Evolutionary conservation across 2,888 invertebrate genomes (phyloP).

Genomic region (Hybos culiciformis): DNA sequence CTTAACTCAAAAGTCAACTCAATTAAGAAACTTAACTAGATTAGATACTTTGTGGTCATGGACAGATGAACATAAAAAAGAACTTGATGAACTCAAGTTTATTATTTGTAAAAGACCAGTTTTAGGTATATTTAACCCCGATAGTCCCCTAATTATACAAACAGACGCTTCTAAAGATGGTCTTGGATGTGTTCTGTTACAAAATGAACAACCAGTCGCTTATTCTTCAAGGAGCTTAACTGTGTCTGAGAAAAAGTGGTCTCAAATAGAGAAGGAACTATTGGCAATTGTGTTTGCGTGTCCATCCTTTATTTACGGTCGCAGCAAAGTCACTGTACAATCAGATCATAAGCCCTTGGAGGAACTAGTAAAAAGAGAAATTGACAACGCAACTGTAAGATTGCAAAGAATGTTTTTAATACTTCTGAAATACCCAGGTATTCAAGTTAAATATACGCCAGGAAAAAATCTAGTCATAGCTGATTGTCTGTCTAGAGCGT

Average conservation of each 20-base stretch:
- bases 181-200: constrained; percentile 23
- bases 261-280: constrained; percentile 31
- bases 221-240: constrained; percentile 24
- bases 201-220: constrained; percentile 22
- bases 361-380: constrained; percentile 18
- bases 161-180: constrained; percentile 19
- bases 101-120: constrained; percentile 8
- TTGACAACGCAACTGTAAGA: constrained; percentile 20
- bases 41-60: constrained; percentile 12
- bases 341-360: constrained; percentile 25
- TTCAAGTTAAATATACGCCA: constrained; percentile 17
- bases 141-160: constrained; percentile 19
- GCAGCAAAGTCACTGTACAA: constrained; percentile 16
- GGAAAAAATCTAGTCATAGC: constrained; percentile 14
- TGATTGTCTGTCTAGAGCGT: constrained; percentile 15
- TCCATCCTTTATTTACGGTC: constrained; percentile 24
- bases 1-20: constrained; percentile 10
- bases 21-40: constrained; percentile 12
- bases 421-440: constrained; percentile 19
- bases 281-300: constrained; percentile 24
- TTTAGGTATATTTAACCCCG: constrained; percentile 12
- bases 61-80: constrained; percentile 10
- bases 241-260: constrained; percentile 21
- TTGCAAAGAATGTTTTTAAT: too few species aligned
- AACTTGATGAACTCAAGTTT: constrained; percentile 11